Evolutionary conservation across 2,888 invertebrate species (phyloP).

Genomic region (Polyommatus iphigenia): DNA sequence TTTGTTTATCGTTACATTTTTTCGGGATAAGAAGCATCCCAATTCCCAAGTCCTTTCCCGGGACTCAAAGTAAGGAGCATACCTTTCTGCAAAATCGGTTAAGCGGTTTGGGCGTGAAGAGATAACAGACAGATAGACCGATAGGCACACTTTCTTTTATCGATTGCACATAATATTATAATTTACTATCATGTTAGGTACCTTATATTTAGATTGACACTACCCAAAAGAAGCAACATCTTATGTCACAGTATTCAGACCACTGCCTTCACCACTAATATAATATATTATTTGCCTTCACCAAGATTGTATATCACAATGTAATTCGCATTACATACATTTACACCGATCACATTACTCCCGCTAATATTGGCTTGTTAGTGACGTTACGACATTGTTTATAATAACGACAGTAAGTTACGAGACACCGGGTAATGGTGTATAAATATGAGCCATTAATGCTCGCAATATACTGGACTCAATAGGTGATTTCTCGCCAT

Average conservation of each 20-base stretch:
- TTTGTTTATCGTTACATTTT: too few species aligned
- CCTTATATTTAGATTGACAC: too few species aligned
- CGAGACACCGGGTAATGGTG: slow-evolving; percentile 1
- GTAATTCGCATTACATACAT: slow-evolving; percentile 53
- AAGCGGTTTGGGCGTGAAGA: too few species aligned
- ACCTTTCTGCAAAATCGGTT: too few species aligned
- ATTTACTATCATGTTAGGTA: too few species aligned
- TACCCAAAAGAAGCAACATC: not conserved
- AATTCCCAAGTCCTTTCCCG: too few species aligned
- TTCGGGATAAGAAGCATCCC: too few species aligned
- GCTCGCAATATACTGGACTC: slow-evolving; percentile 9
- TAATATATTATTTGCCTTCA: too few species aligned
- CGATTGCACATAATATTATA: too few species aligned
- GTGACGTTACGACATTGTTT: slow-evolving; percentile 15
- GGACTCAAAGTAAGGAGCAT: too few species aligned
- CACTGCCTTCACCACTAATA: not conserved
- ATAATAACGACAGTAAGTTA: slow-evolving; percentile 14
- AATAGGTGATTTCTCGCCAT: not conserved
- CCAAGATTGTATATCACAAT: not conserved
- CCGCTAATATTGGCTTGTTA: slow-evolving; percentile 32
- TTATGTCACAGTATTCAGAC: not conserved
- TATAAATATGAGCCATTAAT: slow-evolving; percentile 19
- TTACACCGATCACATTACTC: slow-evolving; percentile 54
- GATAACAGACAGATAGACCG: too few species aligned
- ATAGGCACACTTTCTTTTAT: too few species aligned